Conservation (phyloP, 2,888 invertebrate species). For the Schizotus pectinicornis region DNA sequence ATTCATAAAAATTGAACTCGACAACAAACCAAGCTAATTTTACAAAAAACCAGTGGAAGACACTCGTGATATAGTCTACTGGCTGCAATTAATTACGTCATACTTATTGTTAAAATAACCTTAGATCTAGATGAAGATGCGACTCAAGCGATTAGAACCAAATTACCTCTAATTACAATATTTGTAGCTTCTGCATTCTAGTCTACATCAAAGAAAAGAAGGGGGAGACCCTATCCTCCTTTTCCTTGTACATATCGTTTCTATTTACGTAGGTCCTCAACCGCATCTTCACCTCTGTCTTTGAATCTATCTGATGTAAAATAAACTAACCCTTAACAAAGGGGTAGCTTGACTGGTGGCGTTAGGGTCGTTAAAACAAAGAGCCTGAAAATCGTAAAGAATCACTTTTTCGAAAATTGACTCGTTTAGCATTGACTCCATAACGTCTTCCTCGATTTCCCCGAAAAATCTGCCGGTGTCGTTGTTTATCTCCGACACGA, state of each 20-base stretch:
- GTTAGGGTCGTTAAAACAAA: conserved; percentile 65
- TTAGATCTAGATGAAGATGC: not conserved
- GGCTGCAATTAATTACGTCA: conserved; percentile 54
- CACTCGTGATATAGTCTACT: conserved; percentile 50
- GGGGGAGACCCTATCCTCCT: too few species aligned
- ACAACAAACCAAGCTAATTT: conserved; percentile 54
- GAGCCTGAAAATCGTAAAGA: conserved; percentile 85
- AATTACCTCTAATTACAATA: too few species aligned
- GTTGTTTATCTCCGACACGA: conserved; percentile 72
- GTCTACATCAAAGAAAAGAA: too few species aligned
- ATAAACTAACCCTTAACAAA: conserved; percentile 51
- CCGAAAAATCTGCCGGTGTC: conserved; percentile 88
- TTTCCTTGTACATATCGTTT: too few species aligned
- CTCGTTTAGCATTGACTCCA: conserved; percentile 75
- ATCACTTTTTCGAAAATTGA: conserved; percentile 76
- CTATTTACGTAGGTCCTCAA: too few species aligned
- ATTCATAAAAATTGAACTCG: conserved; percentile 45
- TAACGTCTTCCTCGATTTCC: conserved; percentile 76
- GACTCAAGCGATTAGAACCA: too few species aligned
- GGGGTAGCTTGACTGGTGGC: conserved; percentile 45
- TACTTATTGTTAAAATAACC: conserved; percentile 4
- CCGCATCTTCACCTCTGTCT: too few species aligned
- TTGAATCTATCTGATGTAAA: too few species aligned
- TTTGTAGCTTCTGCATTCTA: too few species aligned
- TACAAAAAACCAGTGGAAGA: conserved; percentile 58